Base-by-base conservation (phyloP, 2,888 invertebrate species). In the Drosophila anomelani region DNA sequence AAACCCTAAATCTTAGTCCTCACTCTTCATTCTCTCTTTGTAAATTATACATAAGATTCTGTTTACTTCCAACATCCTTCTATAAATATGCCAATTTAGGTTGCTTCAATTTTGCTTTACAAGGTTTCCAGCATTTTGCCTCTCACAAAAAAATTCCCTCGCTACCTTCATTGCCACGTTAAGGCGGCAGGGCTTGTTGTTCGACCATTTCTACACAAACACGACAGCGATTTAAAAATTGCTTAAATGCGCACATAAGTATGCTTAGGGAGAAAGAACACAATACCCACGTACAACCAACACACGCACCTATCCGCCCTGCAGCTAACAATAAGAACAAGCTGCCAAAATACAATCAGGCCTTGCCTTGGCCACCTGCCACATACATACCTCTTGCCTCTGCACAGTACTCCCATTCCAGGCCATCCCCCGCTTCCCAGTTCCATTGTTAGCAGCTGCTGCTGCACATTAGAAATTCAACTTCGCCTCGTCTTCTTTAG, bases 381-480 rank as follows among this genome's bases (percentile, higher is more conserved):
- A 62, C 63, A 38, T 46, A 38, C 64, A 44, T 53, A 38, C 64
- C 53, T 53, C 43, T 54, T 34, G 47, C 15, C 60, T 29, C 56
- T 32, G 72, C 26, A 47, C 69, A 2, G 13, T 13, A 32, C 17
- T 2, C 51, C 34, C 20, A 20, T 3, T 23, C 34, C 15, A 8
- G 2, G 32, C 17, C 32, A 9, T 20, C 55, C 69, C 81, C 79
- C 76, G 69, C 58, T 32, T 60, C 56, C 61, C 70, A 71, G 53
- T 76, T 80, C 81, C 76, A 87, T 87, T 87, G 90, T 89, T 80
- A 74, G 83, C 86, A 88, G 89, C 85, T 90, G 87, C 85, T 90
- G 87, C 79, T 90, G 89, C 83, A 87, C 76, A 89, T 87, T 89
- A 85, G 85, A 89, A 85, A 89, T 85, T 89, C 89, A 89, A 77